Evolutionary conservation across 2,888 invertebrate species (phyloP).

Genomic region (Stenodema calcarata): DNA sequence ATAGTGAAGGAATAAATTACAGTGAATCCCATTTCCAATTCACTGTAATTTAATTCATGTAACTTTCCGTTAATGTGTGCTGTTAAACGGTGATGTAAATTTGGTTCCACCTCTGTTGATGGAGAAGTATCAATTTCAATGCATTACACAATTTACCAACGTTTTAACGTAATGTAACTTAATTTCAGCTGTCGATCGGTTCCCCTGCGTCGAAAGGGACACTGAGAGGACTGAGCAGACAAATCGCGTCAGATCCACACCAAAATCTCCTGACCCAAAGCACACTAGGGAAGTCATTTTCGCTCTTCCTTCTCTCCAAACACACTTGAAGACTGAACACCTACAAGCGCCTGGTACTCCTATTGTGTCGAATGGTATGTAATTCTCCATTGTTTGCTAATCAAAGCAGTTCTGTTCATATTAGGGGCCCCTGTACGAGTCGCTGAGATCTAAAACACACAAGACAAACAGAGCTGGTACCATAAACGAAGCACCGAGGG

Average conservation of each 20-base stretch:
- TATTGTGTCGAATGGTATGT: conserved; percentile 67
- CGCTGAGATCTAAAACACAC: too few species aligned
- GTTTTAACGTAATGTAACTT: neutral
- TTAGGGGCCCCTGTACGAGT: too few species aligned
- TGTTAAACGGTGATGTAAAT: too few species aligned
- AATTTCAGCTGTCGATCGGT: conserved; percentile 80
- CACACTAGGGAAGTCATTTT: conserved; percentile 96
- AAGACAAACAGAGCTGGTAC: too few species aligned
- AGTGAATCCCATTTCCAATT: too few species aligned
- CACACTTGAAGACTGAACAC: conserved; percentile 93
- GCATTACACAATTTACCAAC: neutral
- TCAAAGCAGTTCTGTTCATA: too few species aligned
- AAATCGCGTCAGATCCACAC: conserved; percentile 61
- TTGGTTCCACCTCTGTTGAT: too few species aligned
- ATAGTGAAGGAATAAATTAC: too few species aligned
- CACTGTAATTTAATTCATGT: too few species aligned
- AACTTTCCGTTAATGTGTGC: too few species aligned
- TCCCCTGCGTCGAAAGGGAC: conserved; percentile 86
- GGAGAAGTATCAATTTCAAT: too few species aligned
- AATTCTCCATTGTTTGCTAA: neutral
- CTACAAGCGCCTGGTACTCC: conserved; percentile 78
- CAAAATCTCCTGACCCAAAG: conserved; percentile 76
- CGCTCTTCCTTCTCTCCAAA: conserved; percentile 88
- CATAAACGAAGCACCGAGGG: too few species aligned
- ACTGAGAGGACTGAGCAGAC: conserved; percentile 63